phyloP scores from a whole-genome alignment of 2,797 vertebrate species.

The Tenualosa ilisha region DNA sequence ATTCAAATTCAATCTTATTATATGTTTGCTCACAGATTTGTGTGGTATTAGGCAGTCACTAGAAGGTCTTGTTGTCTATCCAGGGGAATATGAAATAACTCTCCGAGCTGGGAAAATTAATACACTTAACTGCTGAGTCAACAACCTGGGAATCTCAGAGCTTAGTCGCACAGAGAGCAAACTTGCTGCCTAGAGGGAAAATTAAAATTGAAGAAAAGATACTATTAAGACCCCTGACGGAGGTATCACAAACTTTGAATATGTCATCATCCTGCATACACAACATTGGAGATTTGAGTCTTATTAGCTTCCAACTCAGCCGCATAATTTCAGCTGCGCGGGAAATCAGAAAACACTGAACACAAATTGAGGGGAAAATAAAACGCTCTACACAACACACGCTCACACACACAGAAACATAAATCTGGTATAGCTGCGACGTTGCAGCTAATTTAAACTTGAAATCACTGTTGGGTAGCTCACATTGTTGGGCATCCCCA shows the following conservation, averaged over 20 bases:
- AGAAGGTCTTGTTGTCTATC: slow-evolving; percentile 58
- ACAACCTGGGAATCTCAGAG: slow-evolving; percentile 60
- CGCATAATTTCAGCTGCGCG: not conserved
- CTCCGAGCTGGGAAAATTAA: slow-evolving; percentile 60
- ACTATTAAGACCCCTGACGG: slow-evolving; percentile 50
- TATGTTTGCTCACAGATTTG: slow-evolving; percentile 64
- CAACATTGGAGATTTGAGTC: slow-evolving; percentile 16
- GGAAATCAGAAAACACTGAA: not conserved
- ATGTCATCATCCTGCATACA: slow-evolving; percentile 30
- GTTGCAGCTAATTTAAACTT: not conserved
- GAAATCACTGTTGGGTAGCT: not conserved
- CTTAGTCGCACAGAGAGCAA: slow-evolving; percentile 58
- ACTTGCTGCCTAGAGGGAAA: slow-evolving; percentile 58
- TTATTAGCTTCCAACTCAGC: not conserved
- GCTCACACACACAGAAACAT: not conserved
- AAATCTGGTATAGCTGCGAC: not conserved
- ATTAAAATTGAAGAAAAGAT: slow-evolving; percentile 61
- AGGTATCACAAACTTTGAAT: slow-evolving; percentile 25
- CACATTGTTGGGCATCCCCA: not conserved
- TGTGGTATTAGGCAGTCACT: slow-evolving; percentile 54
- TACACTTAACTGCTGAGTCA: slow-evolving; percentile 72
- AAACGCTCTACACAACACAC: not conserved
- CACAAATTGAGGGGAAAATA: not conserved
- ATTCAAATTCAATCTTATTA: slow-evolving; percentile 58
- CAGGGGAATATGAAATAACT: slow-evolving; percentile 57